These are phyloP conservation scores for Zaprionus obscuricornis DNA, from an alignment of 2,888 invertebrate species.

Conservation along the genomic window DNA sequence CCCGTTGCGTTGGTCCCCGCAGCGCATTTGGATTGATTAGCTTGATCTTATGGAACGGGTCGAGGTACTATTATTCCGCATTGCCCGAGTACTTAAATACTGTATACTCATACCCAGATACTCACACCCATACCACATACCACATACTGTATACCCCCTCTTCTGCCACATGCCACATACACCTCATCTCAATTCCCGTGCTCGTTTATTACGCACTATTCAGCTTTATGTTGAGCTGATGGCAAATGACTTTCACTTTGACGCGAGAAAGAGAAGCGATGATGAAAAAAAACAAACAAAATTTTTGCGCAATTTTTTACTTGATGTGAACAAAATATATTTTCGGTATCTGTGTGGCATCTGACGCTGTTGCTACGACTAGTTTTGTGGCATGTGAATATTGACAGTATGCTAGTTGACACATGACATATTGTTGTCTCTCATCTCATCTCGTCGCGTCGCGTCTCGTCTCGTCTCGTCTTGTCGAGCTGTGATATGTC, in stretches of 20 bases:
- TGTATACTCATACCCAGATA: conserved; percentile 7
- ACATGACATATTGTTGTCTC: conserved; percentile 59
- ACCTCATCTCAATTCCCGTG: too few species aligned
- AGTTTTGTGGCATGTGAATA: conserved; percentile 15
- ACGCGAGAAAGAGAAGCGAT: too few species aligned
- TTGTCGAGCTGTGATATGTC: conserved; percentile 39
- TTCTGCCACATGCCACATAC: too few species aligned
- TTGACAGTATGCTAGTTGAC: conserved; percentile 50
- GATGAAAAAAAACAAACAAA: conserved; percentile 36
- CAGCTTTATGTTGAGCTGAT: conserved; percentile 3
- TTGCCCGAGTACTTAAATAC: too few species aligned
- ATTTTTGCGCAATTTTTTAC: conserved; percentile 60
- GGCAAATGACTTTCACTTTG: conserved; percentile 65
- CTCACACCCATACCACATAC: background rate
- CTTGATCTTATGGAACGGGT: conserved; percentile 61
- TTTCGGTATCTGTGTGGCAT: conserved; percentile 28
- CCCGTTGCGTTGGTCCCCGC: conserved; percentile 38
- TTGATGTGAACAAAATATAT: conserved; percentile 25
- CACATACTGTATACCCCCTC: too few species aligned
- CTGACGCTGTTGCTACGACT: conserved; percentile 9
- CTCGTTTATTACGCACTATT: conserved; percentile 64
- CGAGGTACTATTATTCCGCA: conserved; percentile 76
- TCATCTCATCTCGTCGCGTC: conserved; percentile 17
- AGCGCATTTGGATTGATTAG: conserved; percentile 61
- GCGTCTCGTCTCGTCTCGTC: conserved; percentile 37